phyloP scores from a whole-genome alignment of 2,113 vertebrate genomes.

The Forbesichthys papilliferus region DNA sequence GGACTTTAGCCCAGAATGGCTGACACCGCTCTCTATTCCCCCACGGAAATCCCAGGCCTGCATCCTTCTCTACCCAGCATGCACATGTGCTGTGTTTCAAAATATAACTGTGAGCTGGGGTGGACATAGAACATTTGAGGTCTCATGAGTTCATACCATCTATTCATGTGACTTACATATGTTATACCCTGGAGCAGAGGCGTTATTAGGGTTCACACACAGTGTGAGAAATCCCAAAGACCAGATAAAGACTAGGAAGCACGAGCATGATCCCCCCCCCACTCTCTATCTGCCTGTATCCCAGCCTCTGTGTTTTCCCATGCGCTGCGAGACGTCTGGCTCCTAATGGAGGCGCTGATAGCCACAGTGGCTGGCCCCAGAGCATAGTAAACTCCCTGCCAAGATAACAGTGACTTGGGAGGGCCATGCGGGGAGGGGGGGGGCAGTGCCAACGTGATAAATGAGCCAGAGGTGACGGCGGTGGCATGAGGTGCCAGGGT shows the following conservation, averaged over 20 bases:
- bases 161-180: too few species aligned
- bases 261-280: conserved; percentile 59
- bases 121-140: too few species aligned
- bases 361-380: conserved; percentile 39
- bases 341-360: conserved; percentile 62
- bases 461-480: conserved; percentile 64
- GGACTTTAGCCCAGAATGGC: too few species aligned
- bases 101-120: too few species aligned
- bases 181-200: conserved; percentile 16
- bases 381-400: conserved; percentile 57
- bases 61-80: too few species aligned
- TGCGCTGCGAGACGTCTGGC: conserved; percentile 61
- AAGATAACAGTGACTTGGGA: conserved; percentile 55
- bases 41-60: too few species aligned
- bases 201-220: neutral
- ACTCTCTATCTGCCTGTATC: conserved; percentile 12
- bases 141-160: too few species aligned
- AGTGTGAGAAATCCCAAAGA: conserved; percentile 33
- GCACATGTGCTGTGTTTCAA: too few species aligned
- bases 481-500: conserved; percentile 7
- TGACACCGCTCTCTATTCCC: too few species aligned
- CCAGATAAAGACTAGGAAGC: conserved; percentile 70
- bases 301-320: conserved; percentile 58
- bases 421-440: conserved; percentile 46
- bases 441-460: conserved; percentile 65